Conservation (phyloP, 2,113 vertebrate species). For the Marmota monax region DNA sequence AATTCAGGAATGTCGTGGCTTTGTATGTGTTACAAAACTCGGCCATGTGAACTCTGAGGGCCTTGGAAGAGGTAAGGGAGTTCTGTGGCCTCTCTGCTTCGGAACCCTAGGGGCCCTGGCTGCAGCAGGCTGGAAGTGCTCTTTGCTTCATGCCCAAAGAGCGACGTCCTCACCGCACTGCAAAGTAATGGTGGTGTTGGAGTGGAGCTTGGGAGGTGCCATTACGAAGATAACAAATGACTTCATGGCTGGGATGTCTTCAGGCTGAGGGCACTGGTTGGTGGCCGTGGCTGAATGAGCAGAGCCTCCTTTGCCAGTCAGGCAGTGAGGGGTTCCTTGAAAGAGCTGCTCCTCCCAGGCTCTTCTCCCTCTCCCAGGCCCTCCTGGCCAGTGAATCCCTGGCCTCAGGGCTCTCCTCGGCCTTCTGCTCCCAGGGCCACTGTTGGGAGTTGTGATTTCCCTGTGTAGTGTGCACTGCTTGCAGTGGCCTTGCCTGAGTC, state of each 20-base stretch:
- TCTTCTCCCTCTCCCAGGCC: neutral
- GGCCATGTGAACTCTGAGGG: neutral
- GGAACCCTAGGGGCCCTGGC: neutral
- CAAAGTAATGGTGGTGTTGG: conserved; percentile 26
- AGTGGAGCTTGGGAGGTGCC: conserved; percentile 55
- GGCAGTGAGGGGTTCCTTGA: conserved; percentile 18
- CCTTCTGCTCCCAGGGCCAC: neutral
- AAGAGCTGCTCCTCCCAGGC: neutral
- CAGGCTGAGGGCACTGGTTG: conserved; percentile 8
- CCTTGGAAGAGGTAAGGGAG: neutral
- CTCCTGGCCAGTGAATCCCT: neutral
- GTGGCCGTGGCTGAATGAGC: conserved; percentile 40
- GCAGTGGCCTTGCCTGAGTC: neutral
- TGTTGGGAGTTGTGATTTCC: conserved; percentile 49
- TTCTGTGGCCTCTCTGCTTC: neutral
- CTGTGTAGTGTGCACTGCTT: neutral
- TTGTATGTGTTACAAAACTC: neutral
- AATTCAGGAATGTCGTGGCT: neutral
- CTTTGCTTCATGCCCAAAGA: neutral
- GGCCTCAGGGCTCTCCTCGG: neutral
- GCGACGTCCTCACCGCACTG: neutral
- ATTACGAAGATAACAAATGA: conserved; percentile 52
- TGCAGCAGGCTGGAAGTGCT: too few species aligned
- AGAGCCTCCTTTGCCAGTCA: neutral
- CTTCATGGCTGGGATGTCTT: conserved; percentile 20